Evolutionary conservation across 2,888 invertebrate genomes (phyloP).

Genomic region (Altica lythri): DNA sequence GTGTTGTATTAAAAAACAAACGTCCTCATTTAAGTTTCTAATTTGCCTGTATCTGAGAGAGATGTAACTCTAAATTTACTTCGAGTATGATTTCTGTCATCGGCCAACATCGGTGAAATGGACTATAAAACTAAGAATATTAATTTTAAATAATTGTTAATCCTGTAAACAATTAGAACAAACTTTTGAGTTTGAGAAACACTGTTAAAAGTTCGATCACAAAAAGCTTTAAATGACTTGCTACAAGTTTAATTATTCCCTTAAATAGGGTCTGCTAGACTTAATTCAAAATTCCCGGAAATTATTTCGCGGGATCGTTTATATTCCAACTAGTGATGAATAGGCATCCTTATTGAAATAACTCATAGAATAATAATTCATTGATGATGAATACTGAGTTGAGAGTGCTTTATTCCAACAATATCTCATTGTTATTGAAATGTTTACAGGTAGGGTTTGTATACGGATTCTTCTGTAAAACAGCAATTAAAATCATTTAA

Average conservation of each 20-base stretch:
- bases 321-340: constrained; percentile 20
- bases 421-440: constrained; percentile 22
- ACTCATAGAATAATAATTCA: constrained; percentile 23
- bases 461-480: constrained; percentile 5
- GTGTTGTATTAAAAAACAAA: no score
- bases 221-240: background rate
- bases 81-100: no score
- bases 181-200: no score
- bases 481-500: no score
- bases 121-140: no score
- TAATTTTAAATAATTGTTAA: no score
- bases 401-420: constrained; percentile 8
- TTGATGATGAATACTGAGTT: constrained; percentile 19
- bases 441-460: constrained; percentile 11
- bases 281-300: constrained; percentile 20
- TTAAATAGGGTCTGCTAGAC: constrained; percentile 11
- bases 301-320: constrained; percentile 22
- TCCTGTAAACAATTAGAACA: no score
- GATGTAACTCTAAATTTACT: no score
- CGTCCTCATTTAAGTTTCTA: no score
- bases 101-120: no score
- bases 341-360: constrained; percentile 27
- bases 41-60: no score
- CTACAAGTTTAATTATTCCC: constrained; percentile 9
- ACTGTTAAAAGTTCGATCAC: no score